Percentiles rank a stretch among this genome's conserved stretches.
Evolutionary conservation across 2,113 vertebrate genomes (phyloP).

Genomic region (Trinectes maculatus): DNA sequence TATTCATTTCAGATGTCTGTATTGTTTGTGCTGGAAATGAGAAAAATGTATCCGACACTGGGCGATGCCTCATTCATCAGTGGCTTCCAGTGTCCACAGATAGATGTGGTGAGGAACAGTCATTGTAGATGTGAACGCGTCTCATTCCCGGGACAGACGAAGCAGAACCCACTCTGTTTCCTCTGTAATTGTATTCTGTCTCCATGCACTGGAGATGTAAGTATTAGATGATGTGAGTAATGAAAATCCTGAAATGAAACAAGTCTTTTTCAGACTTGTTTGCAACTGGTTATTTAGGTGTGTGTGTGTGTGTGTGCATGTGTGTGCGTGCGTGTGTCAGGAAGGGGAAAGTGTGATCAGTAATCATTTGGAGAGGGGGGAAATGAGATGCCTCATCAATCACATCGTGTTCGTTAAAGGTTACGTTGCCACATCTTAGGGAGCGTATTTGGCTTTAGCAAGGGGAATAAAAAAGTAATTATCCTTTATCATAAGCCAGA

Average conservation of each 20-base stretch:
- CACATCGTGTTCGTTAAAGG: constrained; percentile 79
- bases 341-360: constrained; percentile 67
- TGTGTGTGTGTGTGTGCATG: constrained; percentile 20
- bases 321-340: constrained; percentile 25
- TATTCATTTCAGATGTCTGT: constrained; percentile 62
- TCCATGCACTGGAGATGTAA: constrained; percentile 45
- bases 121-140: constrained; percentile 51
- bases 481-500: constrained; percentile 84
- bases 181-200: constrained; percentile 61
- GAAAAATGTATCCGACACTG: constrained; percentile 63
- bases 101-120: constrained; percentile 50
- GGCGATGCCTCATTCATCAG: constrained; percentile 68
- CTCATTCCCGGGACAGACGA: constrained; percentile 59
- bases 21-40: constrained; percentile 71
- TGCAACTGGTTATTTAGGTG: constrained; percentile 26
- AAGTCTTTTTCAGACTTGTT: constrained; percentile 54
- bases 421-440: constrained; percentile 75
- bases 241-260: constrained; percentile 60
- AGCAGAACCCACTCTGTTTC: constrained; percentile 24
- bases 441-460: constrained; percentile 71
- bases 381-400: constrained; percentile 82
- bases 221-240: constrained; percentile 68
- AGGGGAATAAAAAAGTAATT: constrained; percentile 84
- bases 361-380: constrained; percentile 78
- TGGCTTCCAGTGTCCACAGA: constrained; percentile 57